These are phyloP conservation scores for Acanthosepion pharaonis DNA, from an alignment of 2,888 invertebrate genomes.

Conservation along the genomic window DNA sequence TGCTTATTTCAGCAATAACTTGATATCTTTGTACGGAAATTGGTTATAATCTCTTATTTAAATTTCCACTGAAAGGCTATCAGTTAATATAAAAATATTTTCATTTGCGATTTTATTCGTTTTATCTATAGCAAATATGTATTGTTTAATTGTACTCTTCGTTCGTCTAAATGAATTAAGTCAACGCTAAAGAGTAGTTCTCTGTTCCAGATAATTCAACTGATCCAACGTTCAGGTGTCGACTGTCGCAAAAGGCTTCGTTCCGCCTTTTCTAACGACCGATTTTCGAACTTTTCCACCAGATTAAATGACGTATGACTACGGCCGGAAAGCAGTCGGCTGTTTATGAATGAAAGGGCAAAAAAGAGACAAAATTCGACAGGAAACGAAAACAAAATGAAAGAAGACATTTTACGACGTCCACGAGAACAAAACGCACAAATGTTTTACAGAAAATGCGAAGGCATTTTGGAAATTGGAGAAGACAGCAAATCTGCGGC, in stretches of 20 bases:
- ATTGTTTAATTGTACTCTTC: not conserved
- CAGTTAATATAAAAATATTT: no score
- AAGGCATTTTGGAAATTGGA: not conserved
- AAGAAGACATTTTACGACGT: not conserved
- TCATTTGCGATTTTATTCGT: not conserved
- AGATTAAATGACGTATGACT: not conserved
- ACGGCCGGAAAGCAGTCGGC: not conserved
- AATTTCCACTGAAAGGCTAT: no score
- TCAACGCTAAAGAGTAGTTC: not conserved
- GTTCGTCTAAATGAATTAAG: not conserved
- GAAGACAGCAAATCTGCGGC: not conserved
- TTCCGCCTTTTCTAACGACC: not conserved
- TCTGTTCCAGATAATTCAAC: not conserved
- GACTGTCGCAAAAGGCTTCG: constrained; percentile 12
- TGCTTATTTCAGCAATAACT: no score
- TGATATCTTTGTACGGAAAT: no score
- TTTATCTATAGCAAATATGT: not conserved
- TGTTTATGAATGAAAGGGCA: not conserved
- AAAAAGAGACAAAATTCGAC: not conserved
- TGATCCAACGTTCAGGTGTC: constrained; percentile 33
- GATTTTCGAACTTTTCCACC: not conserved
- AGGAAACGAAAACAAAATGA: not conserved
- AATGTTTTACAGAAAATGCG: not conserved
- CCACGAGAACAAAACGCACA: not conserved
- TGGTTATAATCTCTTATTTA: no score